phyloP scores from a whole-genome alignment of 2,888 invertebrate genomes.

The Drosophila buzzatii region DNA sequence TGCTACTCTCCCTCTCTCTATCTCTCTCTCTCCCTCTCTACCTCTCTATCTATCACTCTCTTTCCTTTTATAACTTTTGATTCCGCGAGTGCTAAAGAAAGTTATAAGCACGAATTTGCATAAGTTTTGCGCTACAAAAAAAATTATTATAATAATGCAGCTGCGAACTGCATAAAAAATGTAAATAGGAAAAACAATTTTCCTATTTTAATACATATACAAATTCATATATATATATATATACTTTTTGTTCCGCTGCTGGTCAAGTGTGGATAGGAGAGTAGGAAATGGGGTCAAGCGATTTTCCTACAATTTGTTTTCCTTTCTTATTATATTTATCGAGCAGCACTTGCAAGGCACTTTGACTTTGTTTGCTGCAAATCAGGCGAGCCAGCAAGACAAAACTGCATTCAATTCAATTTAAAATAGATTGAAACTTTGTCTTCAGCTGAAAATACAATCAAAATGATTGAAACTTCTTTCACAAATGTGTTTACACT shows the following conservation, averaged over 20 bases:
- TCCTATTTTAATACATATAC: not conserved
- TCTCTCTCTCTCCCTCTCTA: not conserved
- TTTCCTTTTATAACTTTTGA: slow-evolving; percentile 56
- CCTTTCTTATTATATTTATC: slow-evolving; percentile 42
- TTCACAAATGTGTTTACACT: slow-evolving; percentile 7
- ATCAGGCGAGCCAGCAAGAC: not conserved
- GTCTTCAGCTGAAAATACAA: not conserved
- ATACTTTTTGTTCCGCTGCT: not conserved
- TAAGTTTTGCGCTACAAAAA: slow-evolving; percentile 58
- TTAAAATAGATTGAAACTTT: slow-evolving; percentile 6
- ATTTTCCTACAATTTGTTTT: slow-evolving; percentile 62
- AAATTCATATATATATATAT: not conserved
- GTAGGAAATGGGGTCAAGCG: slow-evolving; percentile 5
- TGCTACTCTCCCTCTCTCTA: not conserved
- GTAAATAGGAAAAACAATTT: slow-evolving; percentile 26
- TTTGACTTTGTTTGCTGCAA: slow-evolving; percentile 4
- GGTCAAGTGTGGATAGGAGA: slow-evolving; percentile 9
- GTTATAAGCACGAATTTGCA: slow-evolving; percentile 67
- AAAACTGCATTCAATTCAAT: not conserved
- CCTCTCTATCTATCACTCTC: not conserved
- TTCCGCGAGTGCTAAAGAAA: slow-evolving; percentile 43
- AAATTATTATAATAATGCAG: slow-evolving; percentile 12
- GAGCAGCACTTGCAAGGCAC: slow-evolving; percentile 24
- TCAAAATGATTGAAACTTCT: not conserved
- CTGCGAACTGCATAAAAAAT: slow-evolving; percentile 36